Percentiles rank a stretch among this genome's conserved stretches.
phyloP scores from a whole-genome alignment of 2,797 vertebrate genomes.

The Bradypodion pumilum region DNA sequence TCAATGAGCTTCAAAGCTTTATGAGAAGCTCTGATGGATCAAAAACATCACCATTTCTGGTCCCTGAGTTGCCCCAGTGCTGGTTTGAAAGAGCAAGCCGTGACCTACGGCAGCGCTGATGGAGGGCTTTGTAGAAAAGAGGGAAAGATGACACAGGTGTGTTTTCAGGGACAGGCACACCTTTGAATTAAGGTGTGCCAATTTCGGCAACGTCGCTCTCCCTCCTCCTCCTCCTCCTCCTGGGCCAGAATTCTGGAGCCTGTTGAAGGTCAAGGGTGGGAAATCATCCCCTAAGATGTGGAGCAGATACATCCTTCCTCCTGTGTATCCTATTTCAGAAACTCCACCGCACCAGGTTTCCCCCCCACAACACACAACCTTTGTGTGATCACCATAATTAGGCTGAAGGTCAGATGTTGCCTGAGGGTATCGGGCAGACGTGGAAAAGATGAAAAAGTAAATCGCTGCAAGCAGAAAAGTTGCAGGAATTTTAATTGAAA shows the following conservation, averaged over 20 bases:
- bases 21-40: slow-evolving; percentile 54
- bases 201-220: slow-evolving; percentile 48
- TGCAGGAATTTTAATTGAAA: background rate
- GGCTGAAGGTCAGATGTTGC: fast-evolving
- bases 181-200: slow-evolving; percentile 59
- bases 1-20: slow-evolving; percentile 23
- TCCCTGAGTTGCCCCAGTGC: slow-evolving; percentile 46
- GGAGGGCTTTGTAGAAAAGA: slow-evolving; percentile 27
- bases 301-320: background rate
- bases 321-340: background rate
- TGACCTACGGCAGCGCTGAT: slow-evolving; percentile 57
- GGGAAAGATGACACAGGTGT: slow-evolving; percentile 29
- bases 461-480: background rate
- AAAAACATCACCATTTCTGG: slow-evolving; percentile 33
- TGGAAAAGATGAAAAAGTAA: background rate
- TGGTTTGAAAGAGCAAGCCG: slow-evolving; percentile 57
- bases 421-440: background rate
- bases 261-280: slow-evolving; percentile 36
- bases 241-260: slow-evolving; percentile 44
- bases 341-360: background rate
- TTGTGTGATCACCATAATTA: slow-evolving; percentile 43
- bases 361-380: slow-evolving; percentile 1
- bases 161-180: slow-evolving; percentile 44
- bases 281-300: slow-evolving; percentile 23
- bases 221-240: background rate